Base-by-base conservation (phyloP, 2,113 vertebrate species). In the Riparia riparia region DNA sequence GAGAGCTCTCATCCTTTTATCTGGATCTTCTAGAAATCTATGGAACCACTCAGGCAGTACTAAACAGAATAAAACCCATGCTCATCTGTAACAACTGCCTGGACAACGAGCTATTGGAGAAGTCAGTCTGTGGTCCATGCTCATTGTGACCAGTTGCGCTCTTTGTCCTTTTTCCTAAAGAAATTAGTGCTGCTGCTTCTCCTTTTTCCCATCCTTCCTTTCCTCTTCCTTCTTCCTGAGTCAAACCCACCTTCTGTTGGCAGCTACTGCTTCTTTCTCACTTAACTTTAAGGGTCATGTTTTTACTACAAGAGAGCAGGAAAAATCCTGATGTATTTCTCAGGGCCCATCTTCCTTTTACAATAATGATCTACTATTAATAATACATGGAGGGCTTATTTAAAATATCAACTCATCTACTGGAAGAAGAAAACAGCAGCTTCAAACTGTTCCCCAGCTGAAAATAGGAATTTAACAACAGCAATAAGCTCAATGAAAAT, bases 331-430 rank as follows among this genome's bases (percentile, higher is more conserved):
- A 29, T 69, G 14, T 57, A 61, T 61, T 83, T 94, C 50, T 70
- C 47, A 45, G 54, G 22, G 18, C 39, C 57, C 60, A 3, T 13
- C 6, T 44, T 95, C 21, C 54, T n/a, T 72, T 96, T 92, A n/a
- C 71, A 93, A 77, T 54, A 80, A 80, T 44, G 28, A 45, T 83
- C 64, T 84, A 25, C 53, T 79, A 93, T 96, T 95, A 96, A 96
- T 97, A 96, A 97, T 89, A 86, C 80, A 97, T 89, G 73, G 47
- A 80, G 47, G 10, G 25, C 39, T 95, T 96, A 84, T 95, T 90
- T 95, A 95, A 95, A 95, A 90, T 91, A 97, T 76, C 88, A 93
- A 26, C 77, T 63, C 42, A 69, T 84, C 39, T 70, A 66, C 49
- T 50, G 51, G 44, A 80, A 85, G 86, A 80, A 66, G 76, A 69